Conservation (phyloP, 2,113 vertebrate genomes). For the Amazona vittata region DNA sequence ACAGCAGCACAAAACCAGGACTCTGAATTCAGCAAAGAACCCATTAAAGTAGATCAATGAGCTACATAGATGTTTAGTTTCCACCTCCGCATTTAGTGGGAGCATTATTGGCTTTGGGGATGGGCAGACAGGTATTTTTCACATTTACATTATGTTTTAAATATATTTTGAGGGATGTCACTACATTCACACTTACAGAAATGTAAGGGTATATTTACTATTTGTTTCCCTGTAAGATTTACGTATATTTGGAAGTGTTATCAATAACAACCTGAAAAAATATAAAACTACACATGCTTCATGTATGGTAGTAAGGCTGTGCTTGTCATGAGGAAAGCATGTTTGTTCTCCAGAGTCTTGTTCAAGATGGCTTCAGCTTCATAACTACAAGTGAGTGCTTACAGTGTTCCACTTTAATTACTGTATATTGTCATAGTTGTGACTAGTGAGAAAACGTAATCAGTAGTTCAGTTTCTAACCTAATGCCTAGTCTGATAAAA, state of each 20-base stretch:
- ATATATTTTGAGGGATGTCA: background rate
- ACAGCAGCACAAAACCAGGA: background rate
- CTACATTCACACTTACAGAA: background rate
- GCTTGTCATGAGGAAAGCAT: background rate
- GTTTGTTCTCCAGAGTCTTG: background rate
- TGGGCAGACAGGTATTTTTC: background rate
- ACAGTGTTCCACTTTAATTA: background rate
- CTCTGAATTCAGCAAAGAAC: background rate
- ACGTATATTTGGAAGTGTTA: background rate
- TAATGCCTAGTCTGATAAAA: background rate
- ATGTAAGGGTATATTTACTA: background rate
- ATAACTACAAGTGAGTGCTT: background rate
- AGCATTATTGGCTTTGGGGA: background rate
- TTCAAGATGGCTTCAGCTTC: background rate
- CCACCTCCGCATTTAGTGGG: background rate
- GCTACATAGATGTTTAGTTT: background rate
- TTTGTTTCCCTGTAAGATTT: background rate
- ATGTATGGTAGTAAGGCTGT: background rate
- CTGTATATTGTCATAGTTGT: background rate
- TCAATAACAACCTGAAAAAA: rapidly evolving
- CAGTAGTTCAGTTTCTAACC: background rate
- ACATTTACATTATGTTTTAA: background rate
- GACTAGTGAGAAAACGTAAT: background rate
- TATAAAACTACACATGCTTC: background rate
- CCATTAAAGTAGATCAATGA: background rate